Conservation (phyloP, 2,888 invertebrate species). For the Acronicta psi region DNA sequence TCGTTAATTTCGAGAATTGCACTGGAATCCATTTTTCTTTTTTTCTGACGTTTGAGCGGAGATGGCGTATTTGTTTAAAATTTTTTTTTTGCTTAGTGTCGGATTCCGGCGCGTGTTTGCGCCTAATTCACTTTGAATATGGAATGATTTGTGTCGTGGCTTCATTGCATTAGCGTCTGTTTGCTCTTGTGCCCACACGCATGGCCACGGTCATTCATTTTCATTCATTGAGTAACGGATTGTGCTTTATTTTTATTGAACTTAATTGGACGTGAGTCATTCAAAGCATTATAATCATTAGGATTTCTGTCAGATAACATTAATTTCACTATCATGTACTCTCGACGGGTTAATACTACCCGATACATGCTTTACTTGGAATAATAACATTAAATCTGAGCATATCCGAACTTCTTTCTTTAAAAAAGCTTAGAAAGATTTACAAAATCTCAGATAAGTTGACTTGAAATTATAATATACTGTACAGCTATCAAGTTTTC, state of each 20-base stretch:
- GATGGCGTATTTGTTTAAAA: slow-evolving; percentile 40
- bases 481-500: slow-evolving; percentile 43
- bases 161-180: slow-evolving; percentile 66
- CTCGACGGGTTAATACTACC: background rate
- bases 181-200: slow-evolving; percentile 59
- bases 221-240: slow-evolving; percentile 63
- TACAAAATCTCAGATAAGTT: too few species aligned
- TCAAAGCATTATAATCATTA: slow-evolving; percentile 24
- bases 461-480: slow-evolving; percentile 26
- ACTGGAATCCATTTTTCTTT: slow-evolving; percentile 50
- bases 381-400: too few species aligned
- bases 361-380: too few species aligned
- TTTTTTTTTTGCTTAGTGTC: slow-evolving; percentile 30
- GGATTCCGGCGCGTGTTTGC: slow-evolving; percentile 59
- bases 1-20: slow-evolving; percentile 70
- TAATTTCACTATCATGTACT: background rate
- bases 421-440: too few species aligned
- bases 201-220: slow-evolving; percentile 61
- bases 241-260: slow-evolving; percentile 61
- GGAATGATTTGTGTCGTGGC: slow-evolving; percentile 70
- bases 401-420: too few species aligned
- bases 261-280: slow-evolving; percentile 57
- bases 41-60: slow-evolving; percentile 37
- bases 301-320: slow-evolving; percentile 16
- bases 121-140: slow-evolving; percentile 71